Evolutionary conservation across 2,113 vertebrate species (phyloP), one percentile per base, ranked within the genome.

Genomic region (Nestor notabilis): DNA sequence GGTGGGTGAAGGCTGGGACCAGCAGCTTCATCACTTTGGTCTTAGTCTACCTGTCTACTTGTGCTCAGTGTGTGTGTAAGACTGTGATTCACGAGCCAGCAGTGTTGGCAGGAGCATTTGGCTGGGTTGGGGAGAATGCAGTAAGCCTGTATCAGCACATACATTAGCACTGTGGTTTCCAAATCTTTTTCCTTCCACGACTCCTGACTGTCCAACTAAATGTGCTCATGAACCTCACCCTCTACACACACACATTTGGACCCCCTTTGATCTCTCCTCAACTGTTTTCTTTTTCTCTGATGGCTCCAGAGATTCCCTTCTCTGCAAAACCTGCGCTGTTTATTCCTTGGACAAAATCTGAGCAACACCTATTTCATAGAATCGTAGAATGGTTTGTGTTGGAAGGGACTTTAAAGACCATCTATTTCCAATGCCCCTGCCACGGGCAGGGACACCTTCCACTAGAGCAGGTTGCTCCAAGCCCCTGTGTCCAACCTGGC

Each of bases 1-100:
- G 89, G 86, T 50, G 74, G 95, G 68, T 83, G 93, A 95, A 89
- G 93, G 60, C 46, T 91, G 68, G n/a, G 72, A 50, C 41, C 64
- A 80, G 76, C n/a, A 66, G 37, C 71, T 88, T 35, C 64, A 70
- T 74, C 33, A 17, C 68, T 84, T 89, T 74, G 25, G 37, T 87
- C 37, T 77, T 78, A 43, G 58, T 76, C 37, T 69, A 47, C 72
- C 60, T 95, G 44, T 70, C 79, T 76, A 13, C 28, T 95, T 0
- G 0, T 52, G 63, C 29, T 93, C 44, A 28, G 35, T 10, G 53
- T 58, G 9, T 8, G 58, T 11, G 41, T 2, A 35, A 60, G 72
- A 77, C 68, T 69, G 75, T 58, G 69, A 71, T 74, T 66, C 37
- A 49, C 4, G 8, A 80, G 27, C 44, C 75, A 80, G 35, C 4